phyloP scores from a whole-genome alignment of 2,888 invertebrate species.

The Euclidia mi region DNA sequence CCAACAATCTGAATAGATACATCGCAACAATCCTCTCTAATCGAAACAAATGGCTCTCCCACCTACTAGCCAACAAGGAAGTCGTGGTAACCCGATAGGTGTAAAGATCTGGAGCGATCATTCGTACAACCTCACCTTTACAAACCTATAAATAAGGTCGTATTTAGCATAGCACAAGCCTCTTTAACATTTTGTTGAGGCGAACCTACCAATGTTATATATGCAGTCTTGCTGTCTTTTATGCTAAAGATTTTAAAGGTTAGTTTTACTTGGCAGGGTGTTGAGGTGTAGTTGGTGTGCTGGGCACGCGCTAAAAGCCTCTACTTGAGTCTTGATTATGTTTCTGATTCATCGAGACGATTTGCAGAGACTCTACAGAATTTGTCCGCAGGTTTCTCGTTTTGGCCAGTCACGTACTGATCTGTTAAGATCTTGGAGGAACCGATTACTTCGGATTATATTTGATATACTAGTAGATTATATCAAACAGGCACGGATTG shows the following conservation, averaged over 20 bases:
- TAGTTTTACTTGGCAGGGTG: slow-evolving; percentile 22
- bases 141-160: slow-evolving; percentile 6
- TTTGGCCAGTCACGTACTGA: too few relatives aligned
- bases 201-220: slow-evolving; percentile 9
- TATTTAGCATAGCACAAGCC: slow-evolving; percentile 18
- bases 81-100: slow-evolving; percentile 53
- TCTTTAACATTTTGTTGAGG: slow-evolving; percentile 14
- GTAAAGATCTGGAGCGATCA: slow-evolving; percentile 42
- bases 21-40: slow-evolving; percentile 25
- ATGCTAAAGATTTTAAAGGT: slow-evolving; percentile 24
- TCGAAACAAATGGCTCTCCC: slow-evolving; percentile 41
- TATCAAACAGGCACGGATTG: too few relatives aligned
- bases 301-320: slow-evolving; percentile 51
- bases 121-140: slow-evolving; percentile 25
- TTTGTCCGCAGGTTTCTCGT: too few relatives aligned
- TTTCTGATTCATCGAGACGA: slow-evolving; percentile 13
- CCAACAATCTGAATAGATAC: background rate
- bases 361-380: slow-evolving; percentile 1
- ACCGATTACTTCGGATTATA: too few relatives aligned
- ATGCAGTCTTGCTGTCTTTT: slow-evolving; percentile 6
- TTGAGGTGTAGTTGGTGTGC: slow-evolving; percentile 17
- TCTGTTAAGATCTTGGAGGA: too few relatives aligned
- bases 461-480: too few relatives aligned
- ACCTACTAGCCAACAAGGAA: slow-evolving; percentile 52
- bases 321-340: slow-evolving; percentile 13